phyloP scores from a whole-genome alignment of 1,140 invertebrate genomes.

The Paraescarpia echinospica region DNA sequence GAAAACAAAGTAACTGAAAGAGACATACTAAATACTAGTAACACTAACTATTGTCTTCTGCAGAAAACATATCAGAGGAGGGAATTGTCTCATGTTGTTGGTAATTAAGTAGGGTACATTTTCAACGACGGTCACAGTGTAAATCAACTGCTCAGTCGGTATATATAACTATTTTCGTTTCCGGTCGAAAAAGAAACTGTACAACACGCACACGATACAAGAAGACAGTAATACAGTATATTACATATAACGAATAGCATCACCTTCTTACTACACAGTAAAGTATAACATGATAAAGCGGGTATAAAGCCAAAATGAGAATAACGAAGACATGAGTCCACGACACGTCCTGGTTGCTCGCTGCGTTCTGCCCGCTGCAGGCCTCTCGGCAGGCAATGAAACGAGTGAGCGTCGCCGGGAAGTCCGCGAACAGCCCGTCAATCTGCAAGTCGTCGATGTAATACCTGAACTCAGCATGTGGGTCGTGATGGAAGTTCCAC shows the following conservation, averaged over 20 bases:
- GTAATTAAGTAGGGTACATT: neutral
- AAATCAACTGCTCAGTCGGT: neutral
- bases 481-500: constrained; percentile 17
- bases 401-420: constrained; percentile 3
- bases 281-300: neutral
- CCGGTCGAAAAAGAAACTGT: neutral
- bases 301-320: neutral
- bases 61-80: neutral
- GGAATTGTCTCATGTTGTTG: neutral
- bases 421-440: constrained; percentile 17
- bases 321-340: neutral
- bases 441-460: neutral
- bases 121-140: neutral
- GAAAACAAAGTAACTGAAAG: neutral
- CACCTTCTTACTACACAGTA: neutral
- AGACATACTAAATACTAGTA: too few relatives aligned
- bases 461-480: neutral
- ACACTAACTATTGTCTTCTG: too few relatives aligned
- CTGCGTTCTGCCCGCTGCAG: neutral
- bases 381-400: neutral
- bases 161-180: neutral
- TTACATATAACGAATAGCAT: neutral
- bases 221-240: too few relatives aligned
- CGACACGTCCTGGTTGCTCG: neutral
- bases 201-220: too few relatives aligned